These are phyloP conservation scores for Diorhabda carinulata DNA, from an alignment of 1,140 invertebrate species.

Conservation along the genomic window DNA sequence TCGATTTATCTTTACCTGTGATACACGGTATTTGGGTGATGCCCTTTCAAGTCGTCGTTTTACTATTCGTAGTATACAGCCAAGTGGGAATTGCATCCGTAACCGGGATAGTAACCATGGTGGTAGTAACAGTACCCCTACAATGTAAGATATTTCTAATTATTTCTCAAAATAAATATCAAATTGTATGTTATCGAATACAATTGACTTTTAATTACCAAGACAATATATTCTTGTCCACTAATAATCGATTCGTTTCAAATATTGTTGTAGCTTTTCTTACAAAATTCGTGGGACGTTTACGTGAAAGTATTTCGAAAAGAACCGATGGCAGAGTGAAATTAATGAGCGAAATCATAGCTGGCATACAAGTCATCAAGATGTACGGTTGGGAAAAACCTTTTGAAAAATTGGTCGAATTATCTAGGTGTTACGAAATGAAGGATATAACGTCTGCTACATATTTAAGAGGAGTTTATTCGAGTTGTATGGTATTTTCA, in stretches of 20 bases:
- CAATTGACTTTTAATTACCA: too few species aligned
- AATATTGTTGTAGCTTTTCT: too few species aligned
- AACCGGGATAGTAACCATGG: constrained; percentile 63
- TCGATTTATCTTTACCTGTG: constrained; percentile 59
- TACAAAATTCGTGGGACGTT: too few species aligned
- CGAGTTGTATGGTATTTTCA: constrained; percentile 65
- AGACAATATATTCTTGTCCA: too few species aligned
- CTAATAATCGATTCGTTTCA: too few species aligned
- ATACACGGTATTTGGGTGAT: constrained; percentile 66
- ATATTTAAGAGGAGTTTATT: constrained; percentile 67
- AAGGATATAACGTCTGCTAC: constrained; percentile 63
- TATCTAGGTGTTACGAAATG: constrained; percentile 60
- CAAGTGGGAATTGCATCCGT: constrained; percentile 64
- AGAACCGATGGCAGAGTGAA: constrained; percentile 69
- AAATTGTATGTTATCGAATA: not conserved
- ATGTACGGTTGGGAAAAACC: constrained; percentile 78
- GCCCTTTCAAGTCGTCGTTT: constrained; percentile 60
- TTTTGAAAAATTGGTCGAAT: constrained; percentile 57
- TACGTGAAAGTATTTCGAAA: constrained; percentile 50
- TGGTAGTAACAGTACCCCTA: constrained; percentile 59
- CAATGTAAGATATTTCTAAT: constrained; percentile 54
- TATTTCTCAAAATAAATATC: not conserved
- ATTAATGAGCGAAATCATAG: constrained; percentile 76
- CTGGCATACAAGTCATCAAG: constrained; percentile 71
- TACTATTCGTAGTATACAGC: constrained; percentile 64